Evolutionary conservation across 2,113 vertebrate species (phyloP), one percentile per base, ranked within the genome.

Genomic region (Gobiocypris rarus): DNA sequence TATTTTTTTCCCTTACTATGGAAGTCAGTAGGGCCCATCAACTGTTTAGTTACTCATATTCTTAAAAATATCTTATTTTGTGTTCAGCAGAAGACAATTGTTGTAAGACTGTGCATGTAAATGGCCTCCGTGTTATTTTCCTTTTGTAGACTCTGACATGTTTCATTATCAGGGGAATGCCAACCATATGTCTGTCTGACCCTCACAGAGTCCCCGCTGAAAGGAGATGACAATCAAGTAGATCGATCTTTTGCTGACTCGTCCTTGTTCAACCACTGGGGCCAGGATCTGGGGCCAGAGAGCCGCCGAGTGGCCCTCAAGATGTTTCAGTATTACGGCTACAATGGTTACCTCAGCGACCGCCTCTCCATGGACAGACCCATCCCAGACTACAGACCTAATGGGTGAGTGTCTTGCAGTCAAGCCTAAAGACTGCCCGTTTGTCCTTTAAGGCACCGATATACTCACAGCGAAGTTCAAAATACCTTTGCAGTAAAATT

Each of bases 271-370:
- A 93, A 96, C 82, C 97, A 96, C 91, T 99, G 98, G 98, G 98
- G 98, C 82, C 97, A 96, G 90, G 96, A 98, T 56, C 95, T 99
- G 80, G 94, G 93, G 84, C 95, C 97, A 0, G 97, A 99, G 84
- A 95, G 94, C 79, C 91, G 96, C 10, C 93, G 96, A 2, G 77
- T 95, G 13, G 98, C 98, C 0, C 95, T 98, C 45, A 98, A 98
- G 85, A 96, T 97, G 87, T 99, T 99, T 92, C 97, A 98, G 92
- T 99, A 98, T 91, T 99, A 98, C 0, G 98, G 98, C 86, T 99
- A 99, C 92, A 99, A 99, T 0, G 95, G 96, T 84, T 99, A 98
- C 95, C 96, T 99, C 93, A 99, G 98, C 9, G 97, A 99, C 88
- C 97, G 96, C 52, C 93, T 99, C 83, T 95, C 98, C 0, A 93